phyloP scores from a whole-genome alignment of 2,797 vertebrate species.

The Bryconaethiops microstoma region DNA sequence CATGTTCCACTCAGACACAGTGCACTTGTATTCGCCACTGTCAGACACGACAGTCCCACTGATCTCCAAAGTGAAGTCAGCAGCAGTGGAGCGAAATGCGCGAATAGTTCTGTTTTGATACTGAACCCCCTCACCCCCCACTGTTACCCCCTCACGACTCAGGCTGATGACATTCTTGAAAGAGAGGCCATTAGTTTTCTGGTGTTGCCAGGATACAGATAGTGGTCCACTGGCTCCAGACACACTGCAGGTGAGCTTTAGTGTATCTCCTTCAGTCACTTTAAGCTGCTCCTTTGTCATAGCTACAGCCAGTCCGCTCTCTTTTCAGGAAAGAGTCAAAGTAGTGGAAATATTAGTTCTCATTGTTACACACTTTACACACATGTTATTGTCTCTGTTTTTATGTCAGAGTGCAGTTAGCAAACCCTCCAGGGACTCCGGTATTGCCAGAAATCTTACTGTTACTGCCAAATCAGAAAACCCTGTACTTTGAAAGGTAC shows the following conservation, averaged over 20 bases:
- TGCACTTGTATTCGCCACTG: slow-evolving; percentile 79
- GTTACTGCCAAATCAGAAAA: neutral
- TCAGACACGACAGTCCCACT: slow-evolving; percentile 67
- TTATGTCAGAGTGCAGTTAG: neutral
- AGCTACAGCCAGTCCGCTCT: slow-evolving; percentile 68
- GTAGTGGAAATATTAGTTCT: neutral
- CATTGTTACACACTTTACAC: neutral
- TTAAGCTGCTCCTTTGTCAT: slow-evolving; percentile 30
- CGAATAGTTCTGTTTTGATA: slow-evolving; percentile 57
- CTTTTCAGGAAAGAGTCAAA: slow-evolving; percentile 66
- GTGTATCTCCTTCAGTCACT: slow-evolving; percentile 70
- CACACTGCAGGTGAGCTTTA: slow-evolving; percentile 76
- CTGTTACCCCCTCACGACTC: slow-evolving; percentile 65
- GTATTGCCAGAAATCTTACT: neutral
- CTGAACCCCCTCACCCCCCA: slow-evolving; percentile 11
- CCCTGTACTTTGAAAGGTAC: neutral
- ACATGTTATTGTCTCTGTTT: neutral
- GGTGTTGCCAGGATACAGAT: slow-evolving; percentile 82
- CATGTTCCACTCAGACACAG: slow-evolving; percentile 78
- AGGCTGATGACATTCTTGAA: slow-evolving; percentile 71
- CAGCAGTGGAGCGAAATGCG: slow-evolving; percentile 51
- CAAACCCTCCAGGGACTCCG: neutral
- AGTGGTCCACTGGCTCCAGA: slow-evolving; percentile 65
- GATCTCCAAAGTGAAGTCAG: slow-evolving; percentile 71
- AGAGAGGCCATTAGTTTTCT: neutral